These are phyloP conservation scores for Saguinus midas DNA, from an alignment of 2,113 vertebrate genomes.

Conservation along the genomic window DNA sequence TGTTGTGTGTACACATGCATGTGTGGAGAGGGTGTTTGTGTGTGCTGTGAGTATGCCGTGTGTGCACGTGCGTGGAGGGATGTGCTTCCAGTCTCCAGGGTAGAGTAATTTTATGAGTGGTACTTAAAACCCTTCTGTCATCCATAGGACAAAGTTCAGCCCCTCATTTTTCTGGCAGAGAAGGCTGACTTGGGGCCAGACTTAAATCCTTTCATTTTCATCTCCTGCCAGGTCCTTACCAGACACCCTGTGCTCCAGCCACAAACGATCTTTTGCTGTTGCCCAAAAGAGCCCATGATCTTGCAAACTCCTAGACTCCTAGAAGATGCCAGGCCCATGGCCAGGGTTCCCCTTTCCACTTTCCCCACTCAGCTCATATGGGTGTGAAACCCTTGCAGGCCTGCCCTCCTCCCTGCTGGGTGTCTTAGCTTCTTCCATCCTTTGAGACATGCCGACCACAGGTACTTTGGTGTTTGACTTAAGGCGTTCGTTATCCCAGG, in stretches of 20 bases:
- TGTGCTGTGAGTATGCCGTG: background rate
- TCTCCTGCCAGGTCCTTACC: constrained; percentile 11
- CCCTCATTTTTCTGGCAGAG: background rate
- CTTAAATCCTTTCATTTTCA: background rate
- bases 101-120: background rate
- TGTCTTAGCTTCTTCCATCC: background rate
- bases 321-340: background rate
- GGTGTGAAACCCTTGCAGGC: background rate
- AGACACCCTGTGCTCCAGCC: background rate
- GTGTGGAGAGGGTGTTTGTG: background rate
- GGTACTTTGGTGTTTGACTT: background rate
- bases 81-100: background rate
- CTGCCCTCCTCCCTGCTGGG: background rate
- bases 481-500: fast-evolving
- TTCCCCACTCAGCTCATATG: fast-evolving
- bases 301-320: background rate
- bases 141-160: background rate
- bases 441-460: fast-evolving
- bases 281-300: background rate
- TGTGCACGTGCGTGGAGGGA: background rate
- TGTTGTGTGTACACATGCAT: background rate
- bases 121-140: background rate
- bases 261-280: background rate
- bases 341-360: background rate
- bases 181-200: background rate